Percentiles rank a stretch among this genome's conserved stretches.
phyloP scores from a whole-genome alignment of 1,140 invertebrate genomes.

The Nylanderia fulva region DNA sequence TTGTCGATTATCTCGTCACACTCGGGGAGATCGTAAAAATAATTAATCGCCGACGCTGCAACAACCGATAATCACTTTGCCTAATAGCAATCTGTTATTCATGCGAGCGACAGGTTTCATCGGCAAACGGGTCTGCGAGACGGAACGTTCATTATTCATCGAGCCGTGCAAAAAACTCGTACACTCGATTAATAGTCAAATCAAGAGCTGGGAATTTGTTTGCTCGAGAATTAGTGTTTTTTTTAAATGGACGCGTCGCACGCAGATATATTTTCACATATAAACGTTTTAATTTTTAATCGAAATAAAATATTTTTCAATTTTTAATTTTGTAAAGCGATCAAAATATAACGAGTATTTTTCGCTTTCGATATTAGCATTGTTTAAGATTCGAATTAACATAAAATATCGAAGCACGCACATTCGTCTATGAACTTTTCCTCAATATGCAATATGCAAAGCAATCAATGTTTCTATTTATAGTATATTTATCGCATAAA shows the following conservation, averaged over 20 bases:
- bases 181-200: constrained; percentile 43
- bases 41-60: constrained; percentile 51
- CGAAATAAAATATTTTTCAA: not conserved
- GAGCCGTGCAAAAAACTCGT: constrained; percentile 17
- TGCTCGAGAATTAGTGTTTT: constrained; percentile 30
- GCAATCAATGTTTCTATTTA: constrained; percentile 31
- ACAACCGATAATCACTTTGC: constrained; percentile 59
- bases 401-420: constrained; percentile 2
- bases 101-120: constrained; percentile 39
- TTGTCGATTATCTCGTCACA: constrained; percentile 58
- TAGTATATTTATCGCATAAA: constrained; percentile 13
- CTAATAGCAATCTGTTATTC: constrained; percentile 60
- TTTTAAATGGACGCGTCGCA: not conserved
- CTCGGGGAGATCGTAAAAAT: constrained; percentile 41
- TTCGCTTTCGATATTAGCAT: not conserved
- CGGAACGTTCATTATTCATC: constrained; percentile 48
- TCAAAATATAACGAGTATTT: not conserved
- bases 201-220: constrained; percentile 32
- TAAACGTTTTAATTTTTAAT: not conserved
- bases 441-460: not conserved
- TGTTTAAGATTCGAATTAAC: constrained; percentile 2
- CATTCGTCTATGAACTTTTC: not conserved
- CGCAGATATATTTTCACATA: constrained; percentile 13
- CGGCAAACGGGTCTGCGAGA: constrained; percentile 34
- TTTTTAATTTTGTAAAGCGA: not conserved